Evolutionary conservation across 1,140 invertebrate genomes (phyloP).

Genomic region (Sipha flava): DNA sequence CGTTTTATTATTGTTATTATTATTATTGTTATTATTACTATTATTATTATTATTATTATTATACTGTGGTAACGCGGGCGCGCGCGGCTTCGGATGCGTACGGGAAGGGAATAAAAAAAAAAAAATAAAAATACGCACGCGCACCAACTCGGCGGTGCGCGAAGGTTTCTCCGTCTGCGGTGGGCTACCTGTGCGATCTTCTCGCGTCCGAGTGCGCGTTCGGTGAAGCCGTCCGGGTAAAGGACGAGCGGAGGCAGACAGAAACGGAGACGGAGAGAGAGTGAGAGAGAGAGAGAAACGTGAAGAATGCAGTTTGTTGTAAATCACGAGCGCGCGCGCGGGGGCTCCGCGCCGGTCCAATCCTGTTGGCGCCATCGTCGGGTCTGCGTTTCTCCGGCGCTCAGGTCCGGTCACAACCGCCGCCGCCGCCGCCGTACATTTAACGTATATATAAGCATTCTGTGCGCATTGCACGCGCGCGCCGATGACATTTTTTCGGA

Average conservation of each 20-base stretch:
- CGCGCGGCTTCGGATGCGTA: too few species aligned
- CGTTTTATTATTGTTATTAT: too few species aligned
- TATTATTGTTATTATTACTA: too few species aligned
- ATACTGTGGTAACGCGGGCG: too few species aligned
- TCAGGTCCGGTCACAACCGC: not conserved
- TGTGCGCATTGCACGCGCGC: not conserved
- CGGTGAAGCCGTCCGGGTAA: too few species aligned
- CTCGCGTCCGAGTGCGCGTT: not conserved
- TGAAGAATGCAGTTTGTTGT: conserved; percentile 31
- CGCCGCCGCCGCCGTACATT: not conserved
- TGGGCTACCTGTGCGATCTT: conserved; percentile 9
- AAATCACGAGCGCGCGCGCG: conserved; percentile 14
- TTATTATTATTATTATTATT: too few species aligned
- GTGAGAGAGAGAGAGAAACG: not conserved
- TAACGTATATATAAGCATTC: not conserved
- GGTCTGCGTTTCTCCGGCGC: not conserved
- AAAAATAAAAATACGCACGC: not conserved
- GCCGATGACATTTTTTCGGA: not conserved
- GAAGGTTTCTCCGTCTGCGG: not conserved
- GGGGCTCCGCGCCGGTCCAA: not conserved
- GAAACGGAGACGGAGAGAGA: not conserved
- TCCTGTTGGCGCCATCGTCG: conserved; percentile 28
- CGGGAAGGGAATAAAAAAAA: too few species aligned
- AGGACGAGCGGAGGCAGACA: not conserved
- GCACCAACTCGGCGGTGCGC: not conserved